Evolutionary conservation across 1,140 invertebrate species (phyloP).

Genomic region (Dryas iulia): DNA sequence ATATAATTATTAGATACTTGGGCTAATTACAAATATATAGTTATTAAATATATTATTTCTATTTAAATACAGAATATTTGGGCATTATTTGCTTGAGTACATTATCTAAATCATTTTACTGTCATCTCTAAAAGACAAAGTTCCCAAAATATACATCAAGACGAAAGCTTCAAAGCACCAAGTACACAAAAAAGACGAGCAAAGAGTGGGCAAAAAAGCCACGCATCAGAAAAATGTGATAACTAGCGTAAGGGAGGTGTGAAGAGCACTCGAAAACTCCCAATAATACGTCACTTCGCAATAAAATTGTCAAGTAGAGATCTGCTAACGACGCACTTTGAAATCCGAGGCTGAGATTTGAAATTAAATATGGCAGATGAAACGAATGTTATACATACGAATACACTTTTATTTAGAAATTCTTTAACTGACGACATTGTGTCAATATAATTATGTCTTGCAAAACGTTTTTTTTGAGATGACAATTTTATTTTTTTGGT

Average conservation of each 20-base stretch:
- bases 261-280: constrained; percentile 54
- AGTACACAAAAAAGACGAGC: constrained; percentile 47
- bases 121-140: background rate
- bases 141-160: background rate
- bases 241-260: constrained; percentile 72
- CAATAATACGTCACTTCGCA: constrained; percentile 64
- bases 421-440: background rate
- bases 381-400: constrained; percentile 10
- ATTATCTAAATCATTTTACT: background rate
- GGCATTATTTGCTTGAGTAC: background rate
- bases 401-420: constrained; percentile 1
- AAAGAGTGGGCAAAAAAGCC: constrained; percentile 53
- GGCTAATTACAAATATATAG: too few relatives aligned
- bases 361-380: constrained; percentile 47
- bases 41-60: background rate
- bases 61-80: background rate
- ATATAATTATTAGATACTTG: too few relatives aligned
- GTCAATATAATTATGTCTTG: background rate
- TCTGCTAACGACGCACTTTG: constrained; percentile 72
- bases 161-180: constrained; percentile 5
- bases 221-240: constrained; percentile 70
- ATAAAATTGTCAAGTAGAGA: constrained; percentile 70
- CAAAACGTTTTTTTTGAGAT: background rate
- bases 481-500: background rate
- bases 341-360: constrained; percentile 51